These are phyloP conservation scores for Macrostomum lignano DNA, from an alignment of 1,140 invertebrate genomes.

Conservation along the genomic window DNA sequence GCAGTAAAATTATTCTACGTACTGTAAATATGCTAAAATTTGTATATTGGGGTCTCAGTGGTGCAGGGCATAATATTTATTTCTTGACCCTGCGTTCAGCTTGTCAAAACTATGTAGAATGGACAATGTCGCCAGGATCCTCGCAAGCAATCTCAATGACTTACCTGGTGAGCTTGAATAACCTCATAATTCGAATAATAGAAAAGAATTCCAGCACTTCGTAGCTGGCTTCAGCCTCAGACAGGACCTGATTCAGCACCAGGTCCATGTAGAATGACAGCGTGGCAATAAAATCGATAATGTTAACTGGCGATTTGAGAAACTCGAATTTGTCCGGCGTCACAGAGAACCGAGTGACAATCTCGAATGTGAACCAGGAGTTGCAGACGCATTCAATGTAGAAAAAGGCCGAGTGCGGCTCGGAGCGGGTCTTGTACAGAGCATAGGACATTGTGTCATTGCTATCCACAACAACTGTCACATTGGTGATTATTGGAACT, in stretches of 20 bases:
- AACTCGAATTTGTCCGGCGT: conserved; percentile 32
- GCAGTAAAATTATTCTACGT: no score
- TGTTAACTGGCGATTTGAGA: conserved; percentile 17
- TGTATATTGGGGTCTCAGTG: no score
- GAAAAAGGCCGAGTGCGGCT: neutral
- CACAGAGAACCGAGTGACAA: conserved; percentile 3
- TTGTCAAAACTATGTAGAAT: no score
- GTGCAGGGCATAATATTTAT: no score
- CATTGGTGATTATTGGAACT: neutral
- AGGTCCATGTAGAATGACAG: conserved; percentile 21
- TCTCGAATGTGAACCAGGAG: conserved; percentile 4
- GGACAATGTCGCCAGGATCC: no score
- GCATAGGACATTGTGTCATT: neutral
- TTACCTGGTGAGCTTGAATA: conserved; percentile 19
- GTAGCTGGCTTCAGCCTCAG: conserved; percentile 7
- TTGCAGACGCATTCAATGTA: conserved; percentile 3
- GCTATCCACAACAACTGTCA: neutral
- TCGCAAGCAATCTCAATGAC: no score
- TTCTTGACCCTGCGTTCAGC: no score
- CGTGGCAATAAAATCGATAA: conserved; percentile 12
- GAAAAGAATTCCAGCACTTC: conserved; percentile 12
- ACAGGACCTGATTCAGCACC: conserved; percentile 9
- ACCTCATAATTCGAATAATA: conserved; percentile 18
- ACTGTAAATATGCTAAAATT: no score
- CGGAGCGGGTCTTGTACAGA: neutral